Conservation (phyloP, 2,888 invertebrate genomes). For the Doris montereyensis region DNA sequence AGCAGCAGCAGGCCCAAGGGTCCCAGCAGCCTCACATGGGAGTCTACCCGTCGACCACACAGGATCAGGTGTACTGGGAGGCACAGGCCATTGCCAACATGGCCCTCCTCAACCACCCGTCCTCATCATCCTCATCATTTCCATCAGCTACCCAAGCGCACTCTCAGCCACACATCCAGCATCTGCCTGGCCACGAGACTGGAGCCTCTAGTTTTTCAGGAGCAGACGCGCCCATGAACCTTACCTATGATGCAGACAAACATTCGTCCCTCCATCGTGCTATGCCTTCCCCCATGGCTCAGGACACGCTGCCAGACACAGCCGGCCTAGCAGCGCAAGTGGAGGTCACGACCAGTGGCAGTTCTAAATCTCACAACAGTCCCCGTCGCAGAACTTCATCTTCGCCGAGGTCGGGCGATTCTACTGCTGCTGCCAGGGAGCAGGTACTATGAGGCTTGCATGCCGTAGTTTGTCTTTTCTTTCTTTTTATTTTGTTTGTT, state of each 20-base stretch:
- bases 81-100: constrained; percentile 28
- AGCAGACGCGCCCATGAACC: constrained; percentile 44
- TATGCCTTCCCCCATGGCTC: neutral
- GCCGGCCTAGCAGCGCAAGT: constrained; percentile 42
- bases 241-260: constrained; percentile 37
- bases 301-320: constrained; percentile 38
- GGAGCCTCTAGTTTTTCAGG: neutral
- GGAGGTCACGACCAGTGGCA: constrained; percentile 37
- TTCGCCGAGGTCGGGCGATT: constrained; percentile 35
- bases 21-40: neutral
- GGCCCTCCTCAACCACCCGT: constrained; percentile 11
- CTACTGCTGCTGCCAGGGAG: constrained; percentile 26
- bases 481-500: neutral
- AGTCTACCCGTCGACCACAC: neutral
- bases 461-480: neutral
- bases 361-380: constrained; percentile 22
- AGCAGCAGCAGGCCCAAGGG: constrained; percentile 19
- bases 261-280: neutral
- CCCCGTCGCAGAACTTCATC: constrained; percentile 27
- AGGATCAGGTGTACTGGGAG: constrained; percentile 38
- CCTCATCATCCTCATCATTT: neutral
- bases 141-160: constrained; percentile 42
- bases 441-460: too few species aligned
- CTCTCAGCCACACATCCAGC: constrained; percentile 39
- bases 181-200: constrained; percentile 34